These are phyloP conservation scores for Tribolium freemani DNA, from an alignment of 2,888 invertebrate species.

Conservation along the genomic window DNA sequence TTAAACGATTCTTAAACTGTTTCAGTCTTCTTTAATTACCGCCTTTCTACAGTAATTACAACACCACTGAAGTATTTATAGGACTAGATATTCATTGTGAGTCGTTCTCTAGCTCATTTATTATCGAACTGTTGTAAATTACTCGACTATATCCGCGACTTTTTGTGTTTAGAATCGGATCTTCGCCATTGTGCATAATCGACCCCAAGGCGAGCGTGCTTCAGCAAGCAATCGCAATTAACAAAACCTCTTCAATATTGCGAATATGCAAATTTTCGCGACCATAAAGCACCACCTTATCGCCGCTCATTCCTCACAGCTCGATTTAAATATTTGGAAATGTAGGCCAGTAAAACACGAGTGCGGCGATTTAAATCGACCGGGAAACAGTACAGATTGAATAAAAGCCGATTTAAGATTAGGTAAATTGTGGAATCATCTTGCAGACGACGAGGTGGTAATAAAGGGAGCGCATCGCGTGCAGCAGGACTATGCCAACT, in stretches of 20 bases:
- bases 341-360: conserved; percentile 13
- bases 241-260: not conserved
- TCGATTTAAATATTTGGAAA: conserved; percentile 7
- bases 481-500: conserved; percentile 49
- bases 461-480: conserved; percentile 49
- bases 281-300: conserved; percentile 8
- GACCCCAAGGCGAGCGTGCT: not conserved
- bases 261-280: conserved; percentile 14
- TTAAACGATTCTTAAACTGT: not conserved
- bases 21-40: conserved; percentile 18
- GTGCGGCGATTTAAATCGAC: not conserved
- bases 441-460: conserved; percentile 11
- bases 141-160: conserved; percentile 16
- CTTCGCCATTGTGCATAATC: conserved; percentile 5
- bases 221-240: not conserved
- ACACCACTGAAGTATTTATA: conserved; percentile 20
- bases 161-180: conserved; percentile 9
- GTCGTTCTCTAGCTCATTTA: not conserved
- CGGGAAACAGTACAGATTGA: not conserved
- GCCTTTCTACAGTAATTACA: conserved; percentile 20
- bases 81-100: conserved; percentile 11
- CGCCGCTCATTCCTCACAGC: not conserved
- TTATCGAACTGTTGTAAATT: conserved; percentile 19
- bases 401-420: not conserved
- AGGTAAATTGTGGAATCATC: conserved; percentile 2